Base-by-base conservation (phyloP, 1,140 invertebrate species). In the Drosophila ambigua region DNA sequence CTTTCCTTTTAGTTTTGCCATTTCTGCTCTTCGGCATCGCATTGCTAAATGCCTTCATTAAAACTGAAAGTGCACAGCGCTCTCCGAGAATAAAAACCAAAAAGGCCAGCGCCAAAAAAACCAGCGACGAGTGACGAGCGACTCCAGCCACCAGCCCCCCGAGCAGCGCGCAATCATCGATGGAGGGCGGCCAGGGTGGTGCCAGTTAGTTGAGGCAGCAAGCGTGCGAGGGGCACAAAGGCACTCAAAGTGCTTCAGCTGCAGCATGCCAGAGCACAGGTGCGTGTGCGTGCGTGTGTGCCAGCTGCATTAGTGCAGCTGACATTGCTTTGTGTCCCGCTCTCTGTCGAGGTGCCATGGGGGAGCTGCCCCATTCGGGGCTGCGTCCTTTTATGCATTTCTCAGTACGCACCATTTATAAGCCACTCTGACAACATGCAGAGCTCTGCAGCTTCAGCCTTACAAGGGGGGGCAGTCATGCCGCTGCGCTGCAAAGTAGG, bases 31-130 rank as follows among this genome's bases (percentile, higher is more conserved):
- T 57, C 11, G 24, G 71, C 59, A 46, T 64, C 45, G 26, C 7
- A 74, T 74, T 61, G 72, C 72, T 69, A 76, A 76, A 76, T 76
- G 73, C 73, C 73, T 68, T 76, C 73, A 76, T 76, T 76, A 76
- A 76, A 76, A 48, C 43, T 64, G n/a, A 46, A 67, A 75, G 72
- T 75, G 73, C 55, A 53, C 72, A 66, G 62, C 13, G 28, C 16
- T 54, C 48, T 69, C 13, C 54, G 44, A 54, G 54, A 63, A 72
- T 20, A 58, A 60, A 35, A 65, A 13, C n/a, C 5, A 44, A 23
- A 44, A 53, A 53, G 11, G 31, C 4, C 8, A 13, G 2, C 35
- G 35, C 35, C 35, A 11, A 11, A 20, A 9, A 26, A 9, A 3
- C 23, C 3, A 35, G 31, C 15, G 31, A 53, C 26, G 4, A 39